Percentiles rank a stretch among this genome's conserved stretches.
Evolutionary conservation across 2,888 invertebrate species (phyloP).

Genomic region (Ctena decussata): DNA sequence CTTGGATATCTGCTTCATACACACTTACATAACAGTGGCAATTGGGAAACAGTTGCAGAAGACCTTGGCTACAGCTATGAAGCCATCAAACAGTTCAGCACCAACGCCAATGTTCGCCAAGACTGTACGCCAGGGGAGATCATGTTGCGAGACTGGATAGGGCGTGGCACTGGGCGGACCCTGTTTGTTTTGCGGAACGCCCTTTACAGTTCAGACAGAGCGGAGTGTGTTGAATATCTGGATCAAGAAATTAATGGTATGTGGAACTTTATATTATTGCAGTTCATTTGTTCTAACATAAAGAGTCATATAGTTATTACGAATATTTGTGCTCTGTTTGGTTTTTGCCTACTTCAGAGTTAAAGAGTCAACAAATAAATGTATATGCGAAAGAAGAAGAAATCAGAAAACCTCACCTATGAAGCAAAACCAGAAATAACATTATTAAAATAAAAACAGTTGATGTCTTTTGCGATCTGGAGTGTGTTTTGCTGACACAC

Average conservation of each 20-base stretch:
- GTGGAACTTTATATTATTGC: background rate
- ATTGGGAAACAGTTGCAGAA: conserved; percentile 63
- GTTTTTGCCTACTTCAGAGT: no score
- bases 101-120: conserved; percentile 37
- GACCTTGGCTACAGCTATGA: conserved; percentile 53
- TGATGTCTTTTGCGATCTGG: no score
- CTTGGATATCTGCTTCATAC: conserved; percentile 50
- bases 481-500: no score
- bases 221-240: conserved; percentile 52
- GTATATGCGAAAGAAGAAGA: no score
- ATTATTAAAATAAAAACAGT: no score
- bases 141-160: conserved; percentile 55
- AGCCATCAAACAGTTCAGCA: conserved; percentile 48
- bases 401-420: no score
- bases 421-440: no score
- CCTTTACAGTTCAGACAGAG: conserved; percentile 38
- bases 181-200: conserved; percentile 56
- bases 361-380: no score
- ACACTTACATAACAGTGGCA: conserved; percentile 36
- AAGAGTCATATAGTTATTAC: no score
- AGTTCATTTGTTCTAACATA: no score
- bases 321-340: no score
- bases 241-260: conserved; percentile 56
- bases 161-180: conserved; percentile 36
- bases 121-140: conserved; percentile 50